Evolutionary conservation across 2,888 invertebrate species (phyloP).

Genomic region (Alloscopus bannaensis): DNA sequence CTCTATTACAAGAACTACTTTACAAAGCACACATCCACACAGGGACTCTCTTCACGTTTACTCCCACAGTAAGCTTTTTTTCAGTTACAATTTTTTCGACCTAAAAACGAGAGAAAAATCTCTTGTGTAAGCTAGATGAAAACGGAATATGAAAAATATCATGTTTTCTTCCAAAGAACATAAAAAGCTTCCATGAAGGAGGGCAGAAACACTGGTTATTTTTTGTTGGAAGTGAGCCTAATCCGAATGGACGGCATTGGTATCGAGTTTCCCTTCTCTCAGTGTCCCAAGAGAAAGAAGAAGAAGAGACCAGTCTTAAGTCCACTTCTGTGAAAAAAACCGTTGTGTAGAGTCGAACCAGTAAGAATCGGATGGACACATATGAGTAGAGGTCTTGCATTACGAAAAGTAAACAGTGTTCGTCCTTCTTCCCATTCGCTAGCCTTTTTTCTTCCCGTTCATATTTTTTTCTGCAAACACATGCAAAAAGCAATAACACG

Average conservation of each 20-base stretch:
- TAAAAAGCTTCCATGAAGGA: too few species aligned
- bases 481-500: constrained; percentile 8
- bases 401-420: constrained; percentile 14
- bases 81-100: constrained; percentile 2
- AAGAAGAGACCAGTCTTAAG: neutral
- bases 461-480: neutral
- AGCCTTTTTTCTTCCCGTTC: neutral
- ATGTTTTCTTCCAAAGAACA: too few species aligned
- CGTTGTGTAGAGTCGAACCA: neutral
- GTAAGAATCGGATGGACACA: neutral
- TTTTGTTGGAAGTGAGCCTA: constrained; percentile 43
- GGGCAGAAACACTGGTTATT: neutral
- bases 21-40: too few species aligned
- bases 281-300: neutral
- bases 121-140: too few species aligned
- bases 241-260: constrained; percentile 28
- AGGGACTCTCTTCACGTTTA: too few species aligned
- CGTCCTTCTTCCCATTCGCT: neutral
- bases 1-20: neutral
- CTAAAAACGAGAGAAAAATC: neutral
- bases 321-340: neutral
- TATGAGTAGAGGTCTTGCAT: neutral
- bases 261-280: neutral
- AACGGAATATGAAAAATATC: too few species aligned
- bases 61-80: neutral